These are phyloP conservation scores for Rotaria sp. DNA, from an alignment of 2,888 invertebrate species.

Conservation along the genomic window DNA sequence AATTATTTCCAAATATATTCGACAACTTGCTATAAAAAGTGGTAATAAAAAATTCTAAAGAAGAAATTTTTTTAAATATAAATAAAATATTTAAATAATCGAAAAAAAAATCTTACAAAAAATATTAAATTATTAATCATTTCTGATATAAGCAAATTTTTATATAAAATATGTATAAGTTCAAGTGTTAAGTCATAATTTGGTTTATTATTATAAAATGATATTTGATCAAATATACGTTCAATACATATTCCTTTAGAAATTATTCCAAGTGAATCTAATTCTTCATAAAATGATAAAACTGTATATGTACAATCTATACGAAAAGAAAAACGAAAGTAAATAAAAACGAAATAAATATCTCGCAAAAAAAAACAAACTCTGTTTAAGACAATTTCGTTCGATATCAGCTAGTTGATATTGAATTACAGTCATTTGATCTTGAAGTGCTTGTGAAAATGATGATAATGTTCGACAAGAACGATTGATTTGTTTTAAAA, in stretches of 20 bases:
- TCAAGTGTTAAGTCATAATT: background rate
- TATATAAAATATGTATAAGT: constrained; percentile 6
- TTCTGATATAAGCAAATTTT: background rate
- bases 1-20: background rate
- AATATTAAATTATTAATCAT: background rate
- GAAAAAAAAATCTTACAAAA: background rate
- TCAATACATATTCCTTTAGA: background rate
- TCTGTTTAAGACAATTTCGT: background rate
- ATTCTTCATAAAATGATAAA: constrained; percentile 18
- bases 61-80: too few species aligned
- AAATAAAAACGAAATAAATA: too few species aligned
- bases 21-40: constrained; percentile 13
- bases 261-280: background rate
- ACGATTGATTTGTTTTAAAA: background rate
- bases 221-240: constrained; percentile 4
- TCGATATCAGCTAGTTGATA: constrained; percentile 4
- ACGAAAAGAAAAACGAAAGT: background rate
- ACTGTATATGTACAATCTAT: background rate
- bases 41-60: background rate
- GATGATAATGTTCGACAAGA: constrained; percentile 9
- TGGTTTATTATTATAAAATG: background rate
- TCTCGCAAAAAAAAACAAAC: background rate
- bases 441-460: background rate
- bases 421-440: background rate
- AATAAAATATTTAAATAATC: background rate